Evolutionary conservation across 2,113 vertebrate genomes (phyloP).

Genomic region (Odobenus rosmarus): DNA sequence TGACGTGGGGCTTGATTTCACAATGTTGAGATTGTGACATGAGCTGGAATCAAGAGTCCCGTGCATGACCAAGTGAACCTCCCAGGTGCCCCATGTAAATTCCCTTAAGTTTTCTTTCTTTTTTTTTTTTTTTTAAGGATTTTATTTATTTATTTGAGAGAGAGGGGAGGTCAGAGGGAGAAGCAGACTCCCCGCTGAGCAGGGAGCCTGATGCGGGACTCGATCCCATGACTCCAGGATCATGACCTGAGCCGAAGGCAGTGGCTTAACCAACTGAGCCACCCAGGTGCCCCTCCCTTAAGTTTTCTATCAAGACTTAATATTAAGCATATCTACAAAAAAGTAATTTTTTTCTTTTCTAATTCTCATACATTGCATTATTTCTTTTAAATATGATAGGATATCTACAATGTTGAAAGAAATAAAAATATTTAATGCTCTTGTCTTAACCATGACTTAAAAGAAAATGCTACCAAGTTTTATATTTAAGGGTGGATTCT

Average conservation of each 20-base stretch:
- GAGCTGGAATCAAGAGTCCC: neutral
- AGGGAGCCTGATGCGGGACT: too few relatives aligned
- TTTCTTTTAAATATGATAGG: neutral
- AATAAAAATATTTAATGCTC: neutral
- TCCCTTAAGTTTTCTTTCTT: neutral
- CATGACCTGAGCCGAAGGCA: too few relatives aligned
- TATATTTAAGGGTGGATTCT: neutral
- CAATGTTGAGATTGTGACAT: neutral
- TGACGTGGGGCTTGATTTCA: neutral
- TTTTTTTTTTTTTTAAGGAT: too few relatives aligned
- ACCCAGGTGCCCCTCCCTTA: neutral
- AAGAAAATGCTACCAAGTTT: neutral
- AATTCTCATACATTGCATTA: neutral
- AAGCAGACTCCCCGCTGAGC: too few relatives aligned
- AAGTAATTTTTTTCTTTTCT: neutral
- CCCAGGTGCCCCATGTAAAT: neutral
- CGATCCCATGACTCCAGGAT: too few relatives aligned
- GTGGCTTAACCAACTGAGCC: neutral
- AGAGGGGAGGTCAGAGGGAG: too few relatives aligned
- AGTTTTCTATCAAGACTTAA: neutral
- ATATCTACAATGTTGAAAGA: neutral
- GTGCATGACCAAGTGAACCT: neutral
- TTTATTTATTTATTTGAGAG: too few relatives aligned
- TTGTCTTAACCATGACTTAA: constrained; percentile 10
- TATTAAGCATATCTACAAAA: neutral